Evolutionary conservation across 2,888 invertebrate species (phyloP).

Genomic region (Phragmatobia fuliginosa): DNA sequence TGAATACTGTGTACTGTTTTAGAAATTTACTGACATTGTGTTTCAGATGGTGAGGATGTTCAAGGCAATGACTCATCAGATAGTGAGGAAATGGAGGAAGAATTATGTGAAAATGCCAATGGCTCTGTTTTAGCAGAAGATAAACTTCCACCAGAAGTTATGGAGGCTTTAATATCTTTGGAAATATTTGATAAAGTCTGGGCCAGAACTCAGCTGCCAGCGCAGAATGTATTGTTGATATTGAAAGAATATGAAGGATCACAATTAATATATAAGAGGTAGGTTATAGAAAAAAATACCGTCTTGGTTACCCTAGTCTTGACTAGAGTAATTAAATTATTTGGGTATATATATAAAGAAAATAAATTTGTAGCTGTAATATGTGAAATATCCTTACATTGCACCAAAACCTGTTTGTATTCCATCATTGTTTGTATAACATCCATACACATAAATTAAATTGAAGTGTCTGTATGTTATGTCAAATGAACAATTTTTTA

Average conservation of each 20-base stretch:
- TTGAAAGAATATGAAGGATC: slow-evolving; percentile 84
- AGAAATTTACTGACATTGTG: background rate
- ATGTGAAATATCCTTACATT: no score
- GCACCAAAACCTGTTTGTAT: no score
- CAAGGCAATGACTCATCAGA: slow-evolving; percentile 71
- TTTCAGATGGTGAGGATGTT: slow-evolving; percentile 66
- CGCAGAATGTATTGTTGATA: slow-evolving; percentile 85
- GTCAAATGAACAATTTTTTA: no score
- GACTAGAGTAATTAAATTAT: background rate
- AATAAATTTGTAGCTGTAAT: no score
- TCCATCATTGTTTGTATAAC: no score
- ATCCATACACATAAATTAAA: no score
- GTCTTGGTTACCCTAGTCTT: no score
- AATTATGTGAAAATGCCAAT: slow-evolving; percentile 77
- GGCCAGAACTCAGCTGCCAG: slow-evolving; percentile 81
- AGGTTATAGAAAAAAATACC: slow-evolving; percentile 45
- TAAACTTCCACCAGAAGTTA: slow-evolving; percentile 85
- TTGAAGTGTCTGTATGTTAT: no score
- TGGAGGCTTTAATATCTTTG: slow-evolving; percentile 87
- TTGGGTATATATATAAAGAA: no score
- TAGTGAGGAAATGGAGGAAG: slow-evolving; percentile 76
- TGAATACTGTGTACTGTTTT: background rate
- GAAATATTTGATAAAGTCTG: slow-evolving; percentile 88
- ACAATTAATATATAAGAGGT: slow-evolving; percentile 82
- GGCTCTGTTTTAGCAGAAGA: slow-evolving; percentile 75